A percentile compares a stretch with the other conserved stretches of the same genome.
Evolutionary conservation across 1,140 invertebrate genomes (phyloP).

Genomic region (Listronotus oregonensis): DNA sequence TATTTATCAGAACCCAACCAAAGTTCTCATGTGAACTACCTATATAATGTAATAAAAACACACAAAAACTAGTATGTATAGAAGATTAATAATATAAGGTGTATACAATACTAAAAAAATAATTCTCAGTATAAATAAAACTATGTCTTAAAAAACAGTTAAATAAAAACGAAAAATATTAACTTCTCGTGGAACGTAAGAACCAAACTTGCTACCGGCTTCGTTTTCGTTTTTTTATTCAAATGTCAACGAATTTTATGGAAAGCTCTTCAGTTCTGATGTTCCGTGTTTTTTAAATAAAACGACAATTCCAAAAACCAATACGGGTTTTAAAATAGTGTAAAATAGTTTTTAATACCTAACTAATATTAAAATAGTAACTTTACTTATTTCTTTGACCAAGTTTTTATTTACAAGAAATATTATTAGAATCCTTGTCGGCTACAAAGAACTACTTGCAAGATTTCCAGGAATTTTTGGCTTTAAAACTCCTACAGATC

Average conservation of each 20-base stretch:
- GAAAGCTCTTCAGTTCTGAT: not conserved
- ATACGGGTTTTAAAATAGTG: conserved; percentile 24
- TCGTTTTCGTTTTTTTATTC: not conserved
- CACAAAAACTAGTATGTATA: conserved; percentile 23
- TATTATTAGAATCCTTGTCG: too few relatives aligned
- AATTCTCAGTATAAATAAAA: conserved; percentile 38
- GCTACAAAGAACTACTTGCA: too few relatives aligned
- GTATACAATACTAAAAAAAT: conserved; percentile 40
- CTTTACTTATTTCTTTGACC: conserved; percentile 3
- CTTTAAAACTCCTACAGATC: too few relatives aligned
- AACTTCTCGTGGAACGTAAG: conserved; percentile 8
- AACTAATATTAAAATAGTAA: conserved; percentile 10
- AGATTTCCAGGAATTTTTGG: too few relatives aligned
- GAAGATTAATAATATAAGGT: conserved; percentile 11
- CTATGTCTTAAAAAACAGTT: conserved; percentile 19
- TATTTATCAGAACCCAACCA: too few relatives aligned
- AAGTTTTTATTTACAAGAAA: not conserved
- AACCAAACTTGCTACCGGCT: not conserved
- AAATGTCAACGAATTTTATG: not conserved
- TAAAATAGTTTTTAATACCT: conserved; percentile 16
- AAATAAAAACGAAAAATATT: conserved; percentile 11
- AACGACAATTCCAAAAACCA: conserved; percentile 17
- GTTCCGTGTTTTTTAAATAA: conserved; percentile 9
- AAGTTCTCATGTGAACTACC: conserved; percentile 7
- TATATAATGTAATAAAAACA: conserved; percentile 10